Base-by-base conservation (phyloP, 2,113 vertebrate species). In the Candoia aspera region DNA sequence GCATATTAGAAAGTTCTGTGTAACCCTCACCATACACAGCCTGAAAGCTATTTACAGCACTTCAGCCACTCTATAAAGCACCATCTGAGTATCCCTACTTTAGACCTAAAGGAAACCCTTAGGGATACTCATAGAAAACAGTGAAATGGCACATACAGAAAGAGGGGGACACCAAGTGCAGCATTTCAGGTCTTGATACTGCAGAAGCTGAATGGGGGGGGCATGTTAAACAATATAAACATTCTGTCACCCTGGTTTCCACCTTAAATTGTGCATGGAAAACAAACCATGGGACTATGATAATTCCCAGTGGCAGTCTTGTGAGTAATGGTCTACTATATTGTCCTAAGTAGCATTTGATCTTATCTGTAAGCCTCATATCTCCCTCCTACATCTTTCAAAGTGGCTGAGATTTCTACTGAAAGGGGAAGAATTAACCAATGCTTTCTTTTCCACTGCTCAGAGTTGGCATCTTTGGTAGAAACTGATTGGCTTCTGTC, bases 361-460 rank as follows among this genome's bases (percentile, higher is more conserved):
- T 91, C 85, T 85, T 42, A 87, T 91, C 84, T 91, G 49, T 24
- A 26, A 91, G n/a, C 84, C 24, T 33, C 33, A 29, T 11, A 11
- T 57, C 85, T 68, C 49, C 84, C 85, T 87, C 49, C n/a, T 55
- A n/a, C 60, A 73, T 73, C 49, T 42, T 62, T 33, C 60, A 87
- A 91, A 58, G 87, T 73, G 90, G 90, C 60, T n/a, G 85, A 79
- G 60, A 37, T 91, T 58, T 53, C 91, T 87, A 91, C 87, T 87
- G 62, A 91, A 91, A 87, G 60, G 60, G 53, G 62, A 54, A 37
- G 73, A 91, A 58, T 91, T 87, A 91, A 79, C 60, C 90, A 73
- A 55, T 91, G 90, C 23, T 58, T 87, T 87, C 15, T 23, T 86
- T 73, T 60, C 84, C 90, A 91, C 84, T 68, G 60, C 59, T 79